phyloP scores from a whole-genome alignment of 2,888 invertebrate species.

The Tenthredo mesomela region DNA sequence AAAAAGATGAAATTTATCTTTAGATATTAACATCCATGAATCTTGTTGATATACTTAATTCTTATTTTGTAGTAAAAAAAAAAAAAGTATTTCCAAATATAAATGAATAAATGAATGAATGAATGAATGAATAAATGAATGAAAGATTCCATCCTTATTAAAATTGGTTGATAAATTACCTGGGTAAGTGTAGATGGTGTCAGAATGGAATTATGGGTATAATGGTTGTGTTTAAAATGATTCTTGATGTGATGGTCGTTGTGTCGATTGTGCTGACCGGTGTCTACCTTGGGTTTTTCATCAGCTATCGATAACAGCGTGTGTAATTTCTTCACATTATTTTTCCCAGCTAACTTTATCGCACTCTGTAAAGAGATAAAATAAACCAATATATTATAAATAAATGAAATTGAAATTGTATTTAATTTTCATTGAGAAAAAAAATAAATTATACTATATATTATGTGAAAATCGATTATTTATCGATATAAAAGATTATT shows the following conservation, averaged over 20 bases:
- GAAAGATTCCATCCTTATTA: slow-evolving; percentile 3
- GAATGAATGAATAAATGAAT: not conserved
- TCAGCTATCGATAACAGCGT: slow-evolving; percentile 80
- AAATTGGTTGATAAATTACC: slow-evolving; percentile 64
- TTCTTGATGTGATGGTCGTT: slow-evolving; percentile 77
- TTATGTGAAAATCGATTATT: not conserved
- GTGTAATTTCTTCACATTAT: slow-evolving; percentile 81
- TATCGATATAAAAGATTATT: not conserved
- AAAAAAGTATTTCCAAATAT: not conserved
- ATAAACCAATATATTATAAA: slow-evolving; percentile 21
- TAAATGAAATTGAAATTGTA: not conserved
- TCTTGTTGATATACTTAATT: not conserved
- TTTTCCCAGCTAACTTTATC: slow-evolving; percentile 81
- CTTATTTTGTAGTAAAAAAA: not conserved
- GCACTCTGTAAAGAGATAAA: slow-evolving; percentile 77
- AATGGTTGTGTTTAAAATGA: slow-evolving; percentile 77
- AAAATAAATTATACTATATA: no score
- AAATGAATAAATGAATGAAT: no score
- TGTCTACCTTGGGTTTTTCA: slow-evolving; percentile 81
- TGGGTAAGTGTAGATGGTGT: slow-evolving; percentile 76
- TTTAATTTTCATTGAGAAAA: not conserved
- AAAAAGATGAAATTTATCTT: not conserved
- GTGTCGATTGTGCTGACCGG: slow-evolving; percentile 80
- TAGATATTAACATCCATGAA: not conserved
- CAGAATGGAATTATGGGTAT: slow-evolving; percentile 77